Conservation (phyloP, 2,888 invertebrate species). For the Cylindroiulus punctatus region DNA sequence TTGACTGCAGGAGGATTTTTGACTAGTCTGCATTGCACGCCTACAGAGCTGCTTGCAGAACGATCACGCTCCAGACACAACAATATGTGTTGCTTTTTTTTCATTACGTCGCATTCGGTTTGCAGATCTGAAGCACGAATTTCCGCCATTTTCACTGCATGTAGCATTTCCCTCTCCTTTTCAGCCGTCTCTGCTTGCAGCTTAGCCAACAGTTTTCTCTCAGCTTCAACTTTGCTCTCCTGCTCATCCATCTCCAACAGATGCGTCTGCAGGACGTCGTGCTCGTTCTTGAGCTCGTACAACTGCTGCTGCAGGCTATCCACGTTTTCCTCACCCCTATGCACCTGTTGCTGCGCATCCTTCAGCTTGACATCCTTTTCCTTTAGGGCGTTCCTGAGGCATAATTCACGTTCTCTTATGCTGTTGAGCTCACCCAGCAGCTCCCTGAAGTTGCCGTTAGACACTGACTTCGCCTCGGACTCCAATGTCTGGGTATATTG, state of each 20-base stretch:
- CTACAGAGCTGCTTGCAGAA: neutral
- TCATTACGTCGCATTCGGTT: neutral
- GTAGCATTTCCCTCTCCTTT: neutral
- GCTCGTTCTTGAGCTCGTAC: slow-evolving; percentile 12
- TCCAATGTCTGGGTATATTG: slow-evolving; percentile 39
- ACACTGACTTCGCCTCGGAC: neutral
- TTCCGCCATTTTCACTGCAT: neutral
- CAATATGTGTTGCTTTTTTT: neutral
- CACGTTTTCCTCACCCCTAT: neutral
- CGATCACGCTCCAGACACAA: neutral
- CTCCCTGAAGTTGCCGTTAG: neutral
- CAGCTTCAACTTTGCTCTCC: neutral
- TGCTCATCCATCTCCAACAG: slow-evolving; percentile 1
- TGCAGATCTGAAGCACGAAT: neutral
- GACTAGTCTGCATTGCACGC: neutral
- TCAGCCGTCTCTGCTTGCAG: neutral
- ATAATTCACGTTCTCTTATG: neutral
- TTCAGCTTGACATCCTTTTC: neutral
- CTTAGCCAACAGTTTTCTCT: neutral
- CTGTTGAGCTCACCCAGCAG: neutral
- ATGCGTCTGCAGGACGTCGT: neutral
- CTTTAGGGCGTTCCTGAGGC: neutral
- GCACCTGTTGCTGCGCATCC: neutral
- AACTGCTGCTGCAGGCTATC: slow-evolving; percentile 9
- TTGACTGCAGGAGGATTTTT: neutral